Evolutionary conservation across 1,140 invertebrate genomes (phyloP).

Genomic region (Drosophila subobscura): DNA sequence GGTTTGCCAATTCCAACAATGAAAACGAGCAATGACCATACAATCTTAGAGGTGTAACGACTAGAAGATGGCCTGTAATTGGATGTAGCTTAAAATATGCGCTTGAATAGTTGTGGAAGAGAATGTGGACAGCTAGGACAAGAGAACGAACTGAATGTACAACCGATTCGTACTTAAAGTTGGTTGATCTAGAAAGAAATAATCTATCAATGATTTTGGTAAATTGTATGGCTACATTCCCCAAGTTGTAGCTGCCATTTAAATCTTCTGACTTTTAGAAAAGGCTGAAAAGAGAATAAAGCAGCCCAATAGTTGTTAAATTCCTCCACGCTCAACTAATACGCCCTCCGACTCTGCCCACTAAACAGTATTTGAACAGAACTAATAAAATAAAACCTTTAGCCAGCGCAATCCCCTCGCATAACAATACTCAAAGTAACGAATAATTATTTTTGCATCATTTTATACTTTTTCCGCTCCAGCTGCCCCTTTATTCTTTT

Average conservation of each 20-base stretch:
- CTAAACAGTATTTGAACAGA: slow-evolving; percentile 2
- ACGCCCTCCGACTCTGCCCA: background rate
- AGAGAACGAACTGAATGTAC: no score
- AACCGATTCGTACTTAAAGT: no score
- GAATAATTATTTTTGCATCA: slow-evolving; percentile 41
- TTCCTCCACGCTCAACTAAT: background rate
- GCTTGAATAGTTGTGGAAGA: no score
- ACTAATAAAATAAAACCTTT: slow-evolving; percentile 15
- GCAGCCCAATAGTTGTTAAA: no score
- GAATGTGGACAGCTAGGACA: no score
- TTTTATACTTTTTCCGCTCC: slow-evolving; percentile 19
- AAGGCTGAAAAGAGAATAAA: no score
- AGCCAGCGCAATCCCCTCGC: slow-evolving; percentile 13
- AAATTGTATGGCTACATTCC: no score
- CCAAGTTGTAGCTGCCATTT: no score
- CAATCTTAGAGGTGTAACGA: background rate
- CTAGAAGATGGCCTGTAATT: background rate
- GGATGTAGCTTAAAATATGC: background rate
- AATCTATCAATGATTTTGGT: no score
- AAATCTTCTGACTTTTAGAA: no score
- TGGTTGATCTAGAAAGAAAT: no score
- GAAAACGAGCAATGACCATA: slow-evolving; percentile 9
- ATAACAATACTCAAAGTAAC: slow-evolving; percentile 28
- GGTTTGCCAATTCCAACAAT: slow-evolving; percentile 50
- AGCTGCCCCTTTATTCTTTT: background rate